Evolutionary conservation across 2,113 vertebrate species (phyloP), one percentile per base, ranked within the genome.

Genomic region (Dendrocopos noguchii): DNA sequence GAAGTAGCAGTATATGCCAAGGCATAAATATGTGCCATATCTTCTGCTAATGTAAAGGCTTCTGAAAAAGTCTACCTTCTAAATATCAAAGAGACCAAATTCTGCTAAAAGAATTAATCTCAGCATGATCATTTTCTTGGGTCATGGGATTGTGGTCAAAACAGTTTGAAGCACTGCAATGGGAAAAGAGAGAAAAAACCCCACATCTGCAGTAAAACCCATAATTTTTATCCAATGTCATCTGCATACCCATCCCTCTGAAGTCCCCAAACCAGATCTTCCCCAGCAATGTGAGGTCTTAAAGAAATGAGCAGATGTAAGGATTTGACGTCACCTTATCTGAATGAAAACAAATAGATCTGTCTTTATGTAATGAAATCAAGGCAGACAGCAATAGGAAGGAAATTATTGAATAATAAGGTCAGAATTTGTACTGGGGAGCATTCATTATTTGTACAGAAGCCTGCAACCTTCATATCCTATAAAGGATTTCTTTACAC

Each of bases 291-390:
- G 4, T 18, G 29, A 77, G 87, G 18, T 85, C 74, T 71, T 57
- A 13, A 22, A 87, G 64, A 77, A 85, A 80, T 55, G 16, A 87
- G 25, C 65, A 91, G 93, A 87, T 89, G 34, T 65, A 36, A 84
- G 60, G 11, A 80, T 72, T 89, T 91, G 79, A 92, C 19, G 9
- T 93, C 79, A 80, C 24, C 24, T 92, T 57, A 80, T 14, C 19
- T 81, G 84, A 84, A 84, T 63, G 47, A 85, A 84, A 90, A 82
- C n/a, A 90, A 86, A 73, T 4, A 70, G 29, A 22, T 92, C 61
- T 96, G 87, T 84, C 84, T 83, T 83, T 57, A 64, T 50, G 24
- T 94, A 95, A 95, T 90, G 65, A 85, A 93, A 95, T 92, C 81
- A 90, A 86, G 44, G 10, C 76, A 80, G 65, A 90, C 47, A 90